A percentile compares a stretch with the other conserved stretches of the same genome.
Conservation (phyloP, 2,797 vertebrate species). For the Falco concolor region DNA sequence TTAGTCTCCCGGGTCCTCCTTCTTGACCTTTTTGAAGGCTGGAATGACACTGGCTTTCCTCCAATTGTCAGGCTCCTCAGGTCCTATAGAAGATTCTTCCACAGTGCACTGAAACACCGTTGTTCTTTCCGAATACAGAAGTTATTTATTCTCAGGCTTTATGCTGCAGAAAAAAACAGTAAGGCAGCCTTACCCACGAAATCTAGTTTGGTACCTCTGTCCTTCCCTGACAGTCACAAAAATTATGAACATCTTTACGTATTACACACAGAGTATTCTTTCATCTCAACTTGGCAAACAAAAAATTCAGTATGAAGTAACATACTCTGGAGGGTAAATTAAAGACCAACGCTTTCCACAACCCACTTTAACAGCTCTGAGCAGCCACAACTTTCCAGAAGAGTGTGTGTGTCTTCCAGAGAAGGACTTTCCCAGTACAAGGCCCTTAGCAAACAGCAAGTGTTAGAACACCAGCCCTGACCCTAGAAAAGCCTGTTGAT, state of each 20-base stretch:
- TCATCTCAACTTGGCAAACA: background rate
- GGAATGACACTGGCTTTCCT: too few relatives aligned
- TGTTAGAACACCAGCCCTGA: background rate
- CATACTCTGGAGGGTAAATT: background rate
- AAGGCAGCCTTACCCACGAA: background rate
- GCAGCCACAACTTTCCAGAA: background rate
- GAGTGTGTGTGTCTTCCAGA: background rate
- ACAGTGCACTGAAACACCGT: background rate
- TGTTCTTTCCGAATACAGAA: background rate
- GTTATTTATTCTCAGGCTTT: background rate
- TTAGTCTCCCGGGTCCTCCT: too few relatives aligned
- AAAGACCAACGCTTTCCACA: background rate
- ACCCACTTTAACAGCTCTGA: background rate
- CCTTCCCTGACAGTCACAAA: background rate
- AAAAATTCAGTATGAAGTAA: background rate
- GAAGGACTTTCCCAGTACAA: background rate
- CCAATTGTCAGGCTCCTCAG: too few relatives aligned
- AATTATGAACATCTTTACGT: background rate
- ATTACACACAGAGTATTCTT: background rate
- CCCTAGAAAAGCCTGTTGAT: background rate
- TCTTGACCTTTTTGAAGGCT: too few relatives aligned
- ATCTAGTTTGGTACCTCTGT: background rate
- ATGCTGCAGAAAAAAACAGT: background rate
- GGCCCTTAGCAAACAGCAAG: background rate
- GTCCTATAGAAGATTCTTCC: background rate